These are phyloP conservation scores for Apodemia zela DNA, from an alignment of 2,888 invertebrate species.

Conservation along the genomic window DNA sequence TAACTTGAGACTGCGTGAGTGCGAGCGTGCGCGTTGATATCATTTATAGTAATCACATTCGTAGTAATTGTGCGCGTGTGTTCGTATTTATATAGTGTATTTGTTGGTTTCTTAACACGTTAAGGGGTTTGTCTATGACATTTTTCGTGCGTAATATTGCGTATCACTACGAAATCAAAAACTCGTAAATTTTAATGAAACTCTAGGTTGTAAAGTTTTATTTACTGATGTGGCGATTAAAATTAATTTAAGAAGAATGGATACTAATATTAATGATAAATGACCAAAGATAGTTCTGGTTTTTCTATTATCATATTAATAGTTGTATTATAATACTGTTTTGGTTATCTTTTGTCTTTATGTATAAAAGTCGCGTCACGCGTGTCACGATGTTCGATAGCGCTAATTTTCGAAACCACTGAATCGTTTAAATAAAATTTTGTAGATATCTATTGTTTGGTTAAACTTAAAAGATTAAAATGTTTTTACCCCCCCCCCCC, in stretches of 20 bases:
- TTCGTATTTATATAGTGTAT: not conserved
- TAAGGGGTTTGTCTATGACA: conserved; percentile 4
- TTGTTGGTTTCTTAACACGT: not conserved
- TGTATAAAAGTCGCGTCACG: too few relatives aligned
- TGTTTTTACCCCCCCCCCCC: too few relatives aligned
- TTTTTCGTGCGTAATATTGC: not conserved
- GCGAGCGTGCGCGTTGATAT: conserved; percentile 19
- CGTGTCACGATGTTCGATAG: too few relatives aligned
- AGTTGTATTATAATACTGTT: not conserved
- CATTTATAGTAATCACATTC: not conserved
- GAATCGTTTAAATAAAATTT: too few relatives aligned
- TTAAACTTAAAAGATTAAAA: too few relatives aligned
- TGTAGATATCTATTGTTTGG: too few relatives aligned
- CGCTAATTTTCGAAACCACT: too few relatives aligned
- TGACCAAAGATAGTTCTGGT: not conserved
- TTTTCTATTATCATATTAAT: not conserved
- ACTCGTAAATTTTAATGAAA: too few relatives aligned
- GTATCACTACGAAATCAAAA: not conserved
- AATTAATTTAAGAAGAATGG: not conserved
- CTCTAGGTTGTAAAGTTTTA: too few relatives aligned
- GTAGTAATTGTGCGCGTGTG: not conserved
- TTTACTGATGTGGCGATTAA: too few relatives aligned
- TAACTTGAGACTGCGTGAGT: conserved; percentile 18
- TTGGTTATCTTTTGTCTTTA: too few relatives aligned
- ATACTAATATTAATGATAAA: too few relatives aligned